Conservation (phyloP, 2,113 vertebrate species). For the Malurus melanocephalus region DNA sequence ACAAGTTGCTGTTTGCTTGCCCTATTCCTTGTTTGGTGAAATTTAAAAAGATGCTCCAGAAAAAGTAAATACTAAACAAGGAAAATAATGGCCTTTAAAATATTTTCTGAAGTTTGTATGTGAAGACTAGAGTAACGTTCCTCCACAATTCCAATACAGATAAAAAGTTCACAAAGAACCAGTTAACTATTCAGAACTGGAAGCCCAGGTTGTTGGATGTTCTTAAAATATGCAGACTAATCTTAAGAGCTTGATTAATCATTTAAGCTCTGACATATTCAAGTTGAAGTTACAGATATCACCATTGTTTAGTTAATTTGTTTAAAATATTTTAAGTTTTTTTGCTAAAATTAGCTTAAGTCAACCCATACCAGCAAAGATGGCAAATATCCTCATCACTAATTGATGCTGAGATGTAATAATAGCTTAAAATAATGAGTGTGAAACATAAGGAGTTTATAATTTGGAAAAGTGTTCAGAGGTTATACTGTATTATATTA, state of each 20-base stretch:
- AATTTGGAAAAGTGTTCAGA: not conserved
- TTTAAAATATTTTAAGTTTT: not conserved
- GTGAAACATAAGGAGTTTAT: not conserved
- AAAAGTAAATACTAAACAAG: not conserved
- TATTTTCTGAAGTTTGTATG: not conserved
- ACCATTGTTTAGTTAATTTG: rapidly evolving
- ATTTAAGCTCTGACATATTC: not conserved
- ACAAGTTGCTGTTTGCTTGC: not conserved
- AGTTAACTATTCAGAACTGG: not conserved
- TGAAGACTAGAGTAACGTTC: not conserved
- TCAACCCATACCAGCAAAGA: not conserved
- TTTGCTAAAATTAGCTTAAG: not conserved
- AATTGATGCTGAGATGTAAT: not conserved
- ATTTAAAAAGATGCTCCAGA: not conserved
- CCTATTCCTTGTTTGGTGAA: not conserved
- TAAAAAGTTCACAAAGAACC: not conserved
- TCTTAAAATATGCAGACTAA: not conserved
- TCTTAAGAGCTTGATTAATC: not conserved
- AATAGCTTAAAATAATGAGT: not conserved
- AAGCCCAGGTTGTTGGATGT: rapidly evolving
- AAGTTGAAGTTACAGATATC: not conserved
- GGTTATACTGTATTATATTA: not conserved
- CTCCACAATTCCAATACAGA: not conserved
- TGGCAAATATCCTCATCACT: not conserved
- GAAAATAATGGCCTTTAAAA: not conserved